Evolutionary conservation across 2,797 vertebrate species (phyloP).

Genomic region (Martes flavigula): DNA sequence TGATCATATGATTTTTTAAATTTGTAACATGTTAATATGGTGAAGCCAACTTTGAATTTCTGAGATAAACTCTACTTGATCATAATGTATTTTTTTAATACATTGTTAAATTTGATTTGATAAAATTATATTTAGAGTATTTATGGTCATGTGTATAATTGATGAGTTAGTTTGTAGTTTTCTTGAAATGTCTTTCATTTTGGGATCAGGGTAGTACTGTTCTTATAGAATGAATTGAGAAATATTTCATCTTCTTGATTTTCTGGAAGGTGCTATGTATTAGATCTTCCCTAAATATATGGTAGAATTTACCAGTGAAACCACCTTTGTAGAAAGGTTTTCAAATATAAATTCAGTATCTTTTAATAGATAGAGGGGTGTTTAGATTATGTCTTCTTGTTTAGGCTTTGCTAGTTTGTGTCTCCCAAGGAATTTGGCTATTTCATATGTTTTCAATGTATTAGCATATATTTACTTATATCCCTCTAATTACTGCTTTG

Average conservation of each 20-base stretch:
- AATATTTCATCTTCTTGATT: background rate
- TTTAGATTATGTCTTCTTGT: background rate
- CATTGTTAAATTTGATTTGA: background rate
- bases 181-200: background rate
- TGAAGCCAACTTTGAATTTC: background rate
- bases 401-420: background rate
- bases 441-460: background rate
- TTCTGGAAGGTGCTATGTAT: background rate
- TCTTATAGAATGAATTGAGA: background rate
- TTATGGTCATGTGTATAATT: background rate
- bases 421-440: background rate
- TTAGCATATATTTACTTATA: background rate
- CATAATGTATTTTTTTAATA: background rate
- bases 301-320: background rate
- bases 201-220: background rate
- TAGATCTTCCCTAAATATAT: background rate
- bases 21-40: background rate
- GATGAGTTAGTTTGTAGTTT: background rate
- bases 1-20: background rate
- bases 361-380: background rate
- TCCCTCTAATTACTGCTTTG: background rate
- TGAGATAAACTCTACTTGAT: background rate
- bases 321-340: background rate
- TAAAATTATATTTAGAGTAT: background rate
- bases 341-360: background rate